Conservation (phyloP, 2,113 vertebrate genomes). For the Cricetomys ansorgei region DNA sequence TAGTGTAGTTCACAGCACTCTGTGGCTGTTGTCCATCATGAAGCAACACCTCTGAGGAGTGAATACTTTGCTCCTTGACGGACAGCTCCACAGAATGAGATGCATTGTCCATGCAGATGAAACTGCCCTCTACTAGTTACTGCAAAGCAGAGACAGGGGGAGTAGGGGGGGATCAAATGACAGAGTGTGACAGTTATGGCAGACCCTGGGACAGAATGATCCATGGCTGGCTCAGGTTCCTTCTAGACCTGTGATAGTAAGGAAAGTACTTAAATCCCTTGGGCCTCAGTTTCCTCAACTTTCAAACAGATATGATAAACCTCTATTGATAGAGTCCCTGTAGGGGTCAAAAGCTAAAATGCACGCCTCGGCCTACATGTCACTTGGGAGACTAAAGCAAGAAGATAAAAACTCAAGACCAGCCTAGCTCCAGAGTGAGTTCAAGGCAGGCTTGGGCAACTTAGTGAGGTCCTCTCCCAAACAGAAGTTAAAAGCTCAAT, state of each 20-base stretch:
- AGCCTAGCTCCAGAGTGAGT: neutral
- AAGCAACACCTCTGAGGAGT: neutral
- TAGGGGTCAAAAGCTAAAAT: neutral
- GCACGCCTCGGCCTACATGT: neutral
- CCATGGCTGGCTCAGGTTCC: neutral
- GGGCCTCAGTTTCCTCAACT: neutral
- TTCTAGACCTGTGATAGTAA: neutral
- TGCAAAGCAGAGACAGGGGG: no score
- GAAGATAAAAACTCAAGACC: neutral
- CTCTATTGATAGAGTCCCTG: neutral
- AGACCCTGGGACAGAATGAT: neutral
- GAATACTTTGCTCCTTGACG: neutral
- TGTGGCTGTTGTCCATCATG: neutral
- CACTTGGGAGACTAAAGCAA: neutral
- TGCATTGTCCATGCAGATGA: neutral
- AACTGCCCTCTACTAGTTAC: rapidly evolving
- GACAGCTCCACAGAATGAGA: neutral
- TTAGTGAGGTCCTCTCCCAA: neutral
- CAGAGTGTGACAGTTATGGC: no score
- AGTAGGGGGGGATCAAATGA: neutral
- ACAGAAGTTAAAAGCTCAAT: neutral
- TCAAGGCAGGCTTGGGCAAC: neutral
- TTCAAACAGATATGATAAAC: neutral
- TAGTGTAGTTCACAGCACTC: neutral
- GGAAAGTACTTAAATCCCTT: neutral